A percentile compares a stretch with the other conserved stretches of the same genome.
phyloP scores from a whole-genome alignment of 2,113 vertebrate genomes.

The Leptobrachium ailaonicum region DNA sequence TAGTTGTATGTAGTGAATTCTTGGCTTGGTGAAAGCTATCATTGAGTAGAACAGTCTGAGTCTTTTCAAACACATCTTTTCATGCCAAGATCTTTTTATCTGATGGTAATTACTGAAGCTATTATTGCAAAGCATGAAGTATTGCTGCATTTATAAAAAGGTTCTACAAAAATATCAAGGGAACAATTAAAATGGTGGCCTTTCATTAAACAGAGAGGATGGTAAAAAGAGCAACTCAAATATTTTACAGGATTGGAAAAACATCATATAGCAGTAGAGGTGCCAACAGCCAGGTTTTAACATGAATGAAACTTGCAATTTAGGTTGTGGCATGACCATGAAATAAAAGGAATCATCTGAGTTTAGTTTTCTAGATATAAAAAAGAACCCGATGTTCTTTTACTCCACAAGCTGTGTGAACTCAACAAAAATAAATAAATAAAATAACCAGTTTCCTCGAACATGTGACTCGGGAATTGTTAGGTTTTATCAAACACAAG shows the following conservation, averaged over 20 bases:
- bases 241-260: constrained; percentile 23
- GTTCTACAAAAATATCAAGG: constrained; percentile 35
- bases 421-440: no score
- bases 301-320: background rate
- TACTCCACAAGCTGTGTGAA: no score
- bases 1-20: constrained; percentile 89
- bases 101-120: constrained; percentile 84
- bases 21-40: constrained; percentile 78
- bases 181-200: constrained; percentile 29
- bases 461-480: no score
- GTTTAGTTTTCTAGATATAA: no score
- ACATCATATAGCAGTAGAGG: background rate
- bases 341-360: background rate
- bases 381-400: no score
- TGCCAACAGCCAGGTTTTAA: background rate
- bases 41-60: constrained; percentile 79
- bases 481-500: no score
- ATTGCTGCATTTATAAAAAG: constrained; percentile 44
- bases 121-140: constrained; percentile 70
- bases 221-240: constrained; percentile 33
- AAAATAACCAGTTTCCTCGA: no score
- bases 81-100: constrained; percentile 86
- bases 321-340: background rate
- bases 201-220: constrained; percentile 15
- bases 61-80: constrained; percentile 82